These are phyloP conservation scores for Drosophila formosana DNA, from an alignment of 2,888 invertebrate species.

Conservation along the genomic window DNA sequence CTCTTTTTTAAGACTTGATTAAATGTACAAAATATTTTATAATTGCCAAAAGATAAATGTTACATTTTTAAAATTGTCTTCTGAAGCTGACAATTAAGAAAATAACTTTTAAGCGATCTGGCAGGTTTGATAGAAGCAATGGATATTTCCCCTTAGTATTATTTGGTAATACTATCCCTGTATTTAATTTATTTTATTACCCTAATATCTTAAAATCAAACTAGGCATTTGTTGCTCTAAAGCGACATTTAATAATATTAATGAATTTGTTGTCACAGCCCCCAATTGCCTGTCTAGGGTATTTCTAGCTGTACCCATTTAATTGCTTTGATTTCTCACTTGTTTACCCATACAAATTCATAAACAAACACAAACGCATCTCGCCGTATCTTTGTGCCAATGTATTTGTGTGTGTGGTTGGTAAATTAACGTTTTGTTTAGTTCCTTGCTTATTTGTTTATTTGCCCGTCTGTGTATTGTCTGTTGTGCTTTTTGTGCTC, in stretches of 20 bases:
- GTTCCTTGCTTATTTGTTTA: constrained; percentile 72
- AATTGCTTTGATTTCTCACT: neutral
- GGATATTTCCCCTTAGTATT: no score
- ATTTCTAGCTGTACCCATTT: constrained; percentile 4
- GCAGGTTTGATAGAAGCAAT: no score
- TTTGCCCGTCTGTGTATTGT: constrained; percentile 59
- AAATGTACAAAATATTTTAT: neutral
- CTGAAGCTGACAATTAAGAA: no score
- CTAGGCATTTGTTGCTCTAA: neutral
- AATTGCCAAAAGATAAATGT: no score
- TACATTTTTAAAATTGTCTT: no score
- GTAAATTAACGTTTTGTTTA: constrained; percentile 71
- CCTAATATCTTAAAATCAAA: no score
- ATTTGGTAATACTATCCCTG: neutral
- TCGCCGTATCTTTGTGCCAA: constrained; percentile 26
- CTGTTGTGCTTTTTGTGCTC: constrained; percentile 37
- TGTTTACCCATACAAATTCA: constrained; percentile 56
- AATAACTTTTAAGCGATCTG: no score
- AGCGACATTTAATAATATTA: neutral
- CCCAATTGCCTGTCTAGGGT: constrained; percentile 19
- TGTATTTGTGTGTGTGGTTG: constrained; percentile 40
- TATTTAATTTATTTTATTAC: no score
- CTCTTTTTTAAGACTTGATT: neutral
- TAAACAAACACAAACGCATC: constrained; percentile 46
- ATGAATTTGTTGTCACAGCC: neutral